These are phyloP conservation scores for Lepidurus arcticus DNA, from an alignment of 1,140 invertebrate genomes.

Conservation along the genomic window DNA sequence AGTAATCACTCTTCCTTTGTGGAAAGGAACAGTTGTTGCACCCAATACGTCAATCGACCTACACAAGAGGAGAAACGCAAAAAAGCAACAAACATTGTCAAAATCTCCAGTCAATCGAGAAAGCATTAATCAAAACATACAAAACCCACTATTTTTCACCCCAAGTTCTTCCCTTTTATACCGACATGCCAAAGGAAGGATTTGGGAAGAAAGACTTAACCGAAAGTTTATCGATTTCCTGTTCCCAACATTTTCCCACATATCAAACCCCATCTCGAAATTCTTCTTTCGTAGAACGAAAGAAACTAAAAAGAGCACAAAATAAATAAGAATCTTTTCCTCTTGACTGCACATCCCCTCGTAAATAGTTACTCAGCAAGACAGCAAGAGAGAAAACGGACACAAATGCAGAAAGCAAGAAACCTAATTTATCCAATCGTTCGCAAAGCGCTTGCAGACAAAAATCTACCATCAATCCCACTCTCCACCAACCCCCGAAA, in stretches of 20 bases:
- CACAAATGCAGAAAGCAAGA: slow-evolving; percentile 2
- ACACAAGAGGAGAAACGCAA: not conserved
- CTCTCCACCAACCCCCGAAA: not conserved
- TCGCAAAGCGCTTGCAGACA: not conserved
- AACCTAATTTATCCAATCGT: not conserved
- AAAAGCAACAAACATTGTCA: not conserved
- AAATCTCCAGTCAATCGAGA: not conserved
- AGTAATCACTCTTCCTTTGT: not conserved
- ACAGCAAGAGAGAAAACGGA: not conserved
- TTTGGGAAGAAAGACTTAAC: too few relatives aligned
- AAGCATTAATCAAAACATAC: not conserved
- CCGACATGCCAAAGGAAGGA: too few relatives aligned
- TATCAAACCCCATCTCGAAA: too few relatives aligned
- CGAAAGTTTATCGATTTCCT: too few relatives aligned
- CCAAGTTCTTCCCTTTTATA: too few relatives aligned
- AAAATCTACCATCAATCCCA: slow-evolving; percentile 24
- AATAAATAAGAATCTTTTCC: too few relatives aligned
- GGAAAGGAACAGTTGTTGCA: slow-evolving; percentile 4
- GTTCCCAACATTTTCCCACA: too few relatives aligned
- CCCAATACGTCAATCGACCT: slow-evolving; percentile 21
- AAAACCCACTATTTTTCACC: too few relatives aligned
- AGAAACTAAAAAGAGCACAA: too few relatives aligned
- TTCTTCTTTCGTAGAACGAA: too few relatives aligned
- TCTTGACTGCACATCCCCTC: too few relatives aligned
- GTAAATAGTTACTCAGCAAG: too few relatives aligned